Base-by-base conservation (phyloP, 2,113 vertebrate genomes). In the Riparia riparia region DNA sequence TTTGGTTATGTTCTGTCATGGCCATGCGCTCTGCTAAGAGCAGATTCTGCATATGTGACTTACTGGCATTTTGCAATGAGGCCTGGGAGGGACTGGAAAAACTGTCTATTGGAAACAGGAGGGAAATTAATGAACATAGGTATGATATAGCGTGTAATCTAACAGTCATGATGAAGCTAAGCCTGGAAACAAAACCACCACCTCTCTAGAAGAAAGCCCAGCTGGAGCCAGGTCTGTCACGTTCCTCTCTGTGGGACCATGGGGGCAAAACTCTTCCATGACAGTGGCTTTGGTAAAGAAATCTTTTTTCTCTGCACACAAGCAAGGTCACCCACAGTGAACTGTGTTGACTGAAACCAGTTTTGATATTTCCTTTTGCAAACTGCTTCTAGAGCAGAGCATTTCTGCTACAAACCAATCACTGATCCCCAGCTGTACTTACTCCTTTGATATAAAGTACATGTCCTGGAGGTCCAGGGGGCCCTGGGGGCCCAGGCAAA, bases 41-140 rank as follows among this genome's bases (percentile, higher is more conserved):
- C 20, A 41, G 34, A 24, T 53, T 73, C 34, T 57, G 5, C 24
- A 5, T 28, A 11, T 39, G 61, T 87, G 70, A 99, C 99, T 99
- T 98, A 99, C 99, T 3, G 98, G 96, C 22, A 96, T 98, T 98
- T 99, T 99, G 98, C 99, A 99, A 89, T 99, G 98, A 21, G 99
- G 99, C 94, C 99, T 98, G 90, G 98, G 97, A 91, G 99, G 98
- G 51, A 99, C 63, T 70, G 99, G 99, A 93, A 99, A 99, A 96
- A 99, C 98, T 14, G 98, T 98, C 99, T 99, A 34, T 90, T 97
- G 95, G 89, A 98, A 97, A 98, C 94, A 96, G 57, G 98, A 98
- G 89, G 76, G 97, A 87, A 95, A 76, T 71, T 53, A 83, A 64
- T 86, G 57, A 80, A 72, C 10, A 10, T 7, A 17, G 29, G 26